A percentile compares a stretch with the other conserved stretches of the same genome.
Conservation (phyloP, 2,888 invertebrate genomes). For the Eustalomyia histrio region DNA sequence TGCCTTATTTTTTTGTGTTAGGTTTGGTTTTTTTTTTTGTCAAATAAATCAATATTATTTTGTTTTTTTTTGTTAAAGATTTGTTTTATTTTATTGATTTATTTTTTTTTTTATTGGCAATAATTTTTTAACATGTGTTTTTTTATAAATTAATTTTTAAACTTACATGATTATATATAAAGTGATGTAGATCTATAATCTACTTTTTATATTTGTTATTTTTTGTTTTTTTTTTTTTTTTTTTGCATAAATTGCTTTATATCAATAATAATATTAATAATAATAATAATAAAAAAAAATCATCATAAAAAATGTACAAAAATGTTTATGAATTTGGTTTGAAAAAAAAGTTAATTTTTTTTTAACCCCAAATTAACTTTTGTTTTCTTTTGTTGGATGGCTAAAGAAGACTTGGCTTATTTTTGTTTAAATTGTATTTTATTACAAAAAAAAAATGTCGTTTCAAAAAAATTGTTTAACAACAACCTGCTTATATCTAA, state of each 20-base stretch:
- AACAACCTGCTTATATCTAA: conserved; percentile 52
- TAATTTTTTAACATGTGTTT: conserved; percentile 58
- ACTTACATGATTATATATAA: conserved; percentile 56
- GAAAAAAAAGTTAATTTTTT: background rate
- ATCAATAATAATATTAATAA: conserved; percentile 25
- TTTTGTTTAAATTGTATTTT: conserved; percentile 7
- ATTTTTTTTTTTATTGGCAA: conserved; percentile 54
- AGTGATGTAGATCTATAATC: conserved; percentile 52
- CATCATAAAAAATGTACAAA: conserved; percentile 40
- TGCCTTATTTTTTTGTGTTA: too few species aligned
- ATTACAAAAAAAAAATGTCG: conserved; percentile 5
- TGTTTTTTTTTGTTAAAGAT: too few species aligned
- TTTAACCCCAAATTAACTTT: background rate
- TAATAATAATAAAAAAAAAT: conserved; percentile 12
- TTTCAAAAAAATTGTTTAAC: conserved; percentile 30
- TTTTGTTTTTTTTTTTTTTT: too few species aligned
- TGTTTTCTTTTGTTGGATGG: conserved; percentile 44
- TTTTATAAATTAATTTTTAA: conserved; percentile 55
- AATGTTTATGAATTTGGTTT: conserved; percentile 24
- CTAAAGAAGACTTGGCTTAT: conserved; percentile 58
- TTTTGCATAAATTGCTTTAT: conserved; percentile 60
- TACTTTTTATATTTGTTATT: conserved; percentile 30
- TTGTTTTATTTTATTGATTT: conserved; percentile 22
- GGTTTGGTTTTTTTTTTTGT: too few species aligned
- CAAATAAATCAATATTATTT: too few species aligned